Evolutionary conservation across 2,888 invertebrate genomes (phyloP), one percentile per base, ranked within the genome.

Genomic region (Desoria tigrina): DNA sequence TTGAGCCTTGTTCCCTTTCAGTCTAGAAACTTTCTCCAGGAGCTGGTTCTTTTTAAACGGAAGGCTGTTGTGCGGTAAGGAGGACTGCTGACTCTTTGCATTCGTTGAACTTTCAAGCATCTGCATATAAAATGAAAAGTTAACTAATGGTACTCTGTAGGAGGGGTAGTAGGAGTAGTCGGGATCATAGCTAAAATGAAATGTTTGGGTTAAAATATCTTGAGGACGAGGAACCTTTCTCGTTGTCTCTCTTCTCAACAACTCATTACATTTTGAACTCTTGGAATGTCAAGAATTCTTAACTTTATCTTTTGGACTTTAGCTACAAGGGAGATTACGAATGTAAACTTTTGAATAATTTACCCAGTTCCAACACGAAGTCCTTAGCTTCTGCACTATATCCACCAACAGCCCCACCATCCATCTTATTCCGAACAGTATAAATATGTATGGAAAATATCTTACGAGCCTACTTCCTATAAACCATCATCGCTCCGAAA

Each of bases 251-350:
- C 28, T 28, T 24, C 28, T 28, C 32, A 32, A 32, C 32, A 32
- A 27, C 54, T 28, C 28, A 14, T 27, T 54, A 27, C 54, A 54
- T 54, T 54, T 54, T 26, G 54, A 54, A 54, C 26, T 54, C 54
- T 28, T 28, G 27, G 32, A 7, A 54, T 54, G 54, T 28, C 54
- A 54, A 54, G 54, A 54, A 54, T 54, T 54, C 54, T 11, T 16
- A 54, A 54, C 28, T 54, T 28, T 26, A n/a, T 28, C 28, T 51
- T 24, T 51, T 24, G 14, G 24, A 51, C 51, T 21, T 4, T 21
- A 21, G n/a, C 45, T 16, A 51, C 54, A 26, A 16, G 28, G 9
- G 26, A 28, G 28, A 54, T 26, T 28, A 54, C n/a, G 54, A 28
- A 54, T 32, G 27, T n/a, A 54, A n/a, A 18, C 28, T 26, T 14